These are phyloP conservation scores for Ageneiosus marmoratus DNA, from an alignment of 2,113 vertebrate species.

Conservation along the genomic window DNA sequence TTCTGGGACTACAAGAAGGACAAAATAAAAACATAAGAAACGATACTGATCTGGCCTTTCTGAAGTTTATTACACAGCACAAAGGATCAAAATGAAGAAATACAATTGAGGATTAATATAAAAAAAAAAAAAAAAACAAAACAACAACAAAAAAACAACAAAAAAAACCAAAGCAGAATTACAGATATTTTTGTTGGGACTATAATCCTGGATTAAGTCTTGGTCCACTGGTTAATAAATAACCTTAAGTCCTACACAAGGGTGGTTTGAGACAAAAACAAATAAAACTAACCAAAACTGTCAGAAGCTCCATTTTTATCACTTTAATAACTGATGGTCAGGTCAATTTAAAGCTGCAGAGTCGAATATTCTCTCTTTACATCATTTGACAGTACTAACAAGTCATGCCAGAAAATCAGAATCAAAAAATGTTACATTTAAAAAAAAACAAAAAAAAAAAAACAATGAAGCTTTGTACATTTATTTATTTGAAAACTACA, in stretches of 20 bases:
- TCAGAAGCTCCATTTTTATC: neutral
- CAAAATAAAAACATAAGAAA: neutral
- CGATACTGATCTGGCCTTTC: neutral
- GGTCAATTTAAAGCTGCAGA: neutral
- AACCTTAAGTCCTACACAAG: constrained; percentile 26
- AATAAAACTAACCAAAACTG: constrained; percentile 18
- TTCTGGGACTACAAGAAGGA: neutral
- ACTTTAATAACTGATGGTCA: neutral
- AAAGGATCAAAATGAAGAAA: constrained; percentile 21
- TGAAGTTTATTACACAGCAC: constrained; percentile 19
- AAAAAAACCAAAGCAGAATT: no score
- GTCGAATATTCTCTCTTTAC: constrained; percentile 15
- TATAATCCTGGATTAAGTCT: constrained; percentile 17
- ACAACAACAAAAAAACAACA: no score
- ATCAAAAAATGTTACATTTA: neutral
- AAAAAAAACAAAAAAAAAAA: neutral
- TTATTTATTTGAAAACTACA: neutral
- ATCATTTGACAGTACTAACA: neutral
- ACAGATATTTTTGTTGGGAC: neutral
- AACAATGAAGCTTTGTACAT: no score
- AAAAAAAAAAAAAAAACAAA: no score
- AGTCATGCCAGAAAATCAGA: neutral
- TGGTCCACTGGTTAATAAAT: neutral
- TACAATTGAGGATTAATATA: constrained; percentile 19
- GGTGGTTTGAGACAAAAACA: constrained; percentile 17